Conservation (phyloP, 2,888 invertebrate genomes). For the Lycia hirtaria region DNA sequence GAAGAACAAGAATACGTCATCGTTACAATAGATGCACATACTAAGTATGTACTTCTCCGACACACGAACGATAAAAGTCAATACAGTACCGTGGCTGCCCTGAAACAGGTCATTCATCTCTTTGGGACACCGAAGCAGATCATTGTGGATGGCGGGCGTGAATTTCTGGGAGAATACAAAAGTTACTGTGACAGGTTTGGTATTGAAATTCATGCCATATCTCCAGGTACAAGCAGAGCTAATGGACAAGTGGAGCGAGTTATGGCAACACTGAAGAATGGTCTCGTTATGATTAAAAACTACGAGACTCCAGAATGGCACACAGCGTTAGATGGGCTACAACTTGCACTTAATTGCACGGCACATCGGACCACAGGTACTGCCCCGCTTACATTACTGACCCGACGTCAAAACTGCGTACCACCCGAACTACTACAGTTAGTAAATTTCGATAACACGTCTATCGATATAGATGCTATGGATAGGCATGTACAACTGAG, state of each 20-base stretch:
- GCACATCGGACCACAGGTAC: background rate
- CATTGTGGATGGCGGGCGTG: conserved; percentile 33
- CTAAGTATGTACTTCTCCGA: conserved; percentile 32
- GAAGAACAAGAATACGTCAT: conserved; percentile 9
- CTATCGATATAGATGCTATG: background rate
- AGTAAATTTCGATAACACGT: background rate
- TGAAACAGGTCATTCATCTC: conserved; percentile 33
- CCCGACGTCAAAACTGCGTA: background rate
- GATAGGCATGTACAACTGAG: background rate
- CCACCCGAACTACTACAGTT: background rate
- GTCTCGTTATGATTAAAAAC: conserved; percentile 40
- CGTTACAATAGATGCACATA: conserved; percentile 31
- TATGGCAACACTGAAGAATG: conserved; percentile 39
- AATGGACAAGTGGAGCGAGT: conserved; percentile 37
- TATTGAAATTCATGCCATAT: conserved; percentile 34
- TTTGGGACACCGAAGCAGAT: conserved; percentile 35
- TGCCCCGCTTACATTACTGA: background rate
- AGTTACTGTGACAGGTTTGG: conserved; percentile 24
- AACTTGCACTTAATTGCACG: background rate
- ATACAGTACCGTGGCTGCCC: conserved; percentile 9
- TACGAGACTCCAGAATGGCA: background rate
- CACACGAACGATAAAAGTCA: conserved; percentile 17
- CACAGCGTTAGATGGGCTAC: background rate
- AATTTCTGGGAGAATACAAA: conserved; percentile 36
- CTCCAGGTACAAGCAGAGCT: conserved; percentile 36